These are phyloP conservation scores for Sebastes iracundus DNA, from an alignment of 2,797 vertebrate genomes.

Conservation along the genomic window DNA sequence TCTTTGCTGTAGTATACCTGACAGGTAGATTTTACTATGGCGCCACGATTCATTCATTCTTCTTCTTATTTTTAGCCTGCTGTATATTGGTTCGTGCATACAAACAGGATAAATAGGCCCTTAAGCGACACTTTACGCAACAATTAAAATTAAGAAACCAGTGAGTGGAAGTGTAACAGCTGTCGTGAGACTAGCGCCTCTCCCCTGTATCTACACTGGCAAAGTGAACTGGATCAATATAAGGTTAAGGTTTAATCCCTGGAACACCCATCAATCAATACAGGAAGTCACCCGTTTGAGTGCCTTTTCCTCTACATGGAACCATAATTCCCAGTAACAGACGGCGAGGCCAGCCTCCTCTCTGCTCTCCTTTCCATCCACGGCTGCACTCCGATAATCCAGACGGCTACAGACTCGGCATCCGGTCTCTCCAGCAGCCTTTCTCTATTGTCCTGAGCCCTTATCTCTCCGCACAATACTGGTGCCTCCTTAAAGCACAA, in stretches of 20 bases:
- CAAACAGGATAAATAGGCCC: neutral
- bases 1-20: slow-evolving; percentile 1
- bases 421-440: slow-evolving; percentile 24
- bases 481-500: slow-evolving; percentile 47
- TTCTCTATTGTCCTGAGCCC: slow-evolving; percentile 56
- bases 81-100: neutral
- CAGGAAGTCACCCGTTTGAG: slow-evolving; percentile 70
- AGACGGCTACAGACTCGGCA: slow-evolving; percentile 39
- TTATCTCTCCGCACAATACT: slow-evolving; percentile 55
- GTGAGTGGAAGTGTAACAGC: slow-evolving; percentile 5
- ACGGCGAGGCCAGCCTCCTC: slow-evolving; percentile 28
- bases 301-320: slow-evolving; percentile 45
- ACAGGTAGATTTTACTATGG: neutral
- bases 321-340: slow-evolving; percentile 59
- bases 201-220: slow-evolving; percentile 8
- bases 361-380: slow-evolving; percentile 33
- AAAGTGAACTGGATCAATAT: slow-evolving; percentile 60
- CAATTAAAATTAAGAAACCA: slow-evolving; percentile 23
- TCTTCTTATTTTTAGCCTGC: neutral
- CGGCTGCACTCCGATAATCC: slow-evolving; percentile 66
- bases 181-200: neutral
- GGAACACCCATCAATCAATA: slow-evolving; percentile 75
- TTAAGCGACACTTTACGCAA: neutral
- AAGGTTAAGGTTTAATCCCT: slow-evolving; percentile 75
- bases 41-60: neutral